Evolutionary conservation across 1,140 invertebrate genomes (phyloP), one percentile per base, ranked within the genome.

Genomic region (Drosophila sechellia): DNA sequence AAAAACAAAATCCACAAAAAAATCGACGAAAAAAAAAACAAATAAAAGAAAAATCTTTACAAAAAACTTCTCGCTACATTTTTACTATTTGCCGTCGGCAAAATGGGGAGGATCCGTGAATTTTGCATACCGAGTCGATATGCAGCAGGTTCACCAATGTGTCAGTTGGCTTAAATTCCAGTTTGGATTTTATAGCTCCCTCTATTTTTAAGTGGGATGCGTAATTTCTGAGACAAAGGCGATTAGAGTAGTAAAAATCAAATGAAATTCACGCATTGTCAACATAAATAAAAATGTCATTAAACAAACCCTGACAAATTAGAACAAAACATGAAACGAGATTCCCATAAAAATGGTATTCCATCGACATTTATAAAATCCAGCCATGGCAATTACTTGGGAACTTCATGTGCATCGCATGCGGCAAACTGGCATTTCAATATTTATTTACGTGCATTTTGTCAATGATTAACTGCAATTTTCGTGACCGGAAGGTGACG

Each of bases 21-120:
- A 87, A 84, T 59, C 59, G 61, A 71, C 58, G 77, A 89, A 89
- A 79, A 89, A 89, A 89, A 63, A 86, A 80, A 86, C 79, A 89
- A 89, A 89, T 89, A 89, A 89, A 90, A 86, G 74, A 89, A 87
- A 89, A 89, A 72, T 89, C 84, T 89, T 89, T 89, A 80, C 84
- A 90, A 90, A 90, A 89, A 89, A 89, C 68, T 50, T 71, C 13
- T 13, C 37, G 10, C 10, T 12, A 55, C 52, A 50, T 70, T 27
- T 76, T 79, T 49, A 63, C 53, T 57, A 56, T 64, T 79, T 77
- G 61, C 81, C 81, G 81, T 43, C 81, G 81, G 81, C 43, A 60
- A 57, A 81, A 22, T 25, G 13, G 37, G 37, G 45, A 12, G n/a
- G 27, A 34, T 52, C 27, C 66, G 35, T 37, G 20, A 46, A 27